phyloP scores from a whole-genome alignment of 2,888 invertebrate genomes.

The Epistrophe grossulariae region DNA sequence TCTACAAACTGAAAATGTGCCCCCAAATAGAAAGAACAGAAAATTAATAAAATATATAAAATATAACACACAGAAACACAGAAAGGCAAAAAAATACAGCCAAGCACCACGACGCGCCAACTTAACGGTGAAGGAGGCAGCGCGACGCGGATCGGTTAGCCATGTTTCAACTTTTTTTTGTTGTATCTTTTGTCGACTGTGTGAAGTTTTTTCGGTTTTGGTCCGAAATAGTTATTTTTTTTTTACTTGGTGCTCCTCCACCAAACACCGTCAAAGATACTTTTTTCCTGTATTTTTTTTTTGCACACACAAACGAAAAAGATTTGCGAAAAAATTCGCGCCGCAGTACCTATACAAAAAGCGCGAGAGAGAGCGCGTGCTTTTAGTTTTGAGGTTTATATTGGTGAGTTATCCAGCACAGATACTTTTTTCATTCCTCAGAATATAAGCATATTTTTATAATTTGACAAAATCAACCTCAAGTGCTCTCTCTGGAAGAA shows the following conservation, averaged over 20 bases:
- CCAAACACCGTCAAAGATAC: constrained; percentile 56
- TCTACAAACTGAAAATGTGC: constrained; percentile 79
- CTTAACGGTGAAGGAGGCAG: constrained; percentile 35
- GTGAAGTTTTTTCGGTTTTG: constrained; percentile 62
- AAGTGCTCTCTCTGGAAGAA: constrained; percentile 38
- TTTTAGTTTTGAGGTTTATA: constrained; percentile 35
- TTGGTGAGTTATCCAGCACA: constrained; percentile 50
- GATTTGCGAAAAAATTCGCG: constrained; percentile 66
- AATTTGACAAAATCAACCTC: constrained; percentile 34
- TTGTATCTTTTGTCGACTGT: constrained; percentile 54
- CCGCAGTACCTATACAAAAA: constrained; percentile 41
- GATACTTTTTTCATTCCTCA: constrained; percentile 42
- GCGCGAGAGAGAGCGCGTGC: constrained; percentile 59
- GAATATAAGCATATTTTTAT: constrained; percentile 25
- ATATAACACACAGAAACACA: constrained; percentile 75
- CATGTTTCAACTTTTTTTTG: constrained; percentile 29
- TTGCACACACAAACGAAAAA: constrained; percentile 42
- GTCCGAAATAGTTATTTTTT: constrained; percentile 50
- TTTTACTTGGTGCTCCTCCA: constrained; percentile 42
- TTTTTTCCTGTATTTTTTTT: constrained; percentile 40
- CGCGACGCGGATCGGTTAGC: constrained; percentile 50
- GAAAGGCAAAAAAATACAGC: constrained; percentile 70
- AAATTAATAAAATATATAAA: constrained; percentile 76
- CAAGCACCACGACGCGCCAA: constrained; percentile 65
- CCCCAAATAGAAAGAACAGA: constrained; percentile 76